Conservation (phyloP, 1,140 invertebrate genomes). For the Asbolus verrucosus region DNA sequence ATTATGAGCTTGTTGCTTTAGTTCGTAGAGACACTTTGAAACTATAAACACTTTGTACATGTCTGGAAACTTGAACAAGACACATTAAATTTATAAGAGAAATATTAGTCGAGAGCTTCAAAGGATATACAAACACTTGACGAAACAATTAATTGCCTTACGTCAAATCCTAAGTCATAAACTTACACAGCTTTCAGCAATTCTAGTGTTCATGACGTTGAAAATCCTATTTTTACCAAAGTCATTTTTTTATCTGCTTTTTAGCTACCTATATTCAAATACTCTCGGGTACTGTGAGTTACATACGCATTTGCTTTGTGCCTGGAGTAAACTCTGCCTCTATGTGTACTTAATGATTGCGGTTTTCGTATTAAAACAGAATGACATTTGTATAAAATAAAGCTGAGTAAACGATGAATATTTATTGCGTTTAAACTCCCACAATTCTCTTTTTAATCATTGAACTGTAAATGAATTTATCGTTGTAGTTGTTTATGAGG, state of each 20-base stretch:
- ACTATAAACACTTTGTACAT: slow-evolving; percentile 8
- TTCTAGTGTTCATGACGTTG: not conserved
- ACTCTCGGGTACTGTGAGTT: not conserved
- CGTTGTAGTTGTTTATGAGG: not conserved
- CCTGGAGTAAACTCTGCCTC: not conserved
- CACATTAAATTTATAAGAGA: slow-evolving; percentile 1
- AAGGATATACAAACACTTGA: slow-evolving; percentile 5
- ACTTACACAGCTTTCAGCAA: not conserved
- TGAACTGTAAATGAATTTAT: slow-evolving; percentile 16
- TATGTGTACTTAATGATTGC: slow-evolving; percentile 16
- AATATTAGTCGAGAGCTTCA: slow-evolving; percentile 7
- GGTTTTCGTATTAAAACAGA: slow-evolving; percentile 29
- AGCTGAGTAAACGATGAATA: slow-evolving; percentile 32
- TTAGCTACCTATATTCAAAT: not conserved
- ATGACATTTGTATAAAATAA: slow-evolving; percentile 24
- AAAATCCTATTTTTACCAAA: not conserved
- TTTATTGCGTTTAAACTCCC: slow-evolving; percentile 21
- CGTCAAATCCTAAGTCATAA: slow-evolving; percentile 8
- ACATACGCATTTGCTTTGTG: not conserved
- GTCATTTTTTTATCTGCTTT: not conserved
- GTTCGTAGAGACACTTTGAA: slow-evolving; percentile 1
- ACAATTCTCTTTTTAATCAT: slow-evolving; percentile 37
- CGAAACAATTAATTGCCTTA: slow-evolving; percentile 6
- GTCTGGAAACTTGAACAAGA: slow-evolving; percentile 5
- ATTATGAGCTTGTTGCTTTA: slow-evolving; percentile 40